Evolutionary conservation across 2,797 vertebrate species (phyloP).

Genomic region (Sarcophilus harrisii): DNA sequence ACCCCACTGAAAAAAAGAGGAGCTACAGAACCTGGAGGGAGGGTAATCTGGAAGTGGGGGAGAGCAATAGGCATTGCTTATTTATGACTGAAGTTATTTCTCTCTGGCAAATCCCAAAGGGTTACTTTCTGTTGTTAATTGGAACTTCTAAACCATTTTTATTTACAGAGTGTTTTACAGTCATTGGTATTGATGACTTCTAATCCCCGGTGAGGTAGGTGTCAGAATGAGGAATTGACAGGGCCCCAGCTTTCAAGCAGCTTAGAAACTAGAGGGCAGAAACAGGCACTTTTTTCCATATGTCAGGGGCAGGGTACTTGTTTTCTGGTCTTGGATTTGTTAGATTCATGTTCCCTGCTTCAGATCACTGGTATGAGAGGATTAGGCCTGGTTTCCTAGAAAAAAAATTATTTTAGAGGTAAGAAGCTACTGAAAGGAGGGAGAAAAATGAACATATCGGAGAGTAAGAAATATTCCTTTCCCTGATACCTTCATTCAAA

Average conservation of each 20-base stretch:
- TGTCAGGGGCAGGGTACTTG: not conserved
- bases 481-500: constrained; percentile 66
- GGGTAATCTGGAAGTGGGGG: not conserved
- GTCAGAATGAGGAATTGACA: constrained; percentile 74
- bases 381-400: constrained; percentile 43
- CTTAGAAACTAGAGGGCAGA: constrained; percentile 61
- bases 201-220: constrained; percentile 76
- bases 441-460: constrained; percentile 31
- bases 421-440: constrained; percentile 11
- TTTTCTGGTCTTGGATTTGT: constrained; percentile 63
- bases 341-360: constrained; percentile 15
- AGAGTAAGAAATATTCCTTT: constrained; percentile 52
- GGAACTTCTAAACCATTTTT: constrained; percentile 80
- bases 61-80: constrained; percentile 62
- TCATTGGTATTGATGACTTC: constrained; percentile 80
- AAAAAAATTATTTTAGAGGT: constrained; percentile 40
- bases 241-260: constrained; percentile 64
- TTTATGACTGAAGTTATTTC: constrained; percentile 76
- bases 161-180: constrained; percentile 81
- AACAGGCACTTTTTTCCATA: constrained; percentile 41
- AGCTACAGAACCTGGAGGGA: constrained; percentile 44
- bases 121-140: constrained; percentile 77
- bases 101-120: constrained; percentile 65
- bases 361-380: constrained; percentile 5
- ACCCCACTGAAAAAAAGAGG: constrained; percentile 67